Conservation (phyloP, 2,888 invertebrate species). For the Seira ritae region DNA sequence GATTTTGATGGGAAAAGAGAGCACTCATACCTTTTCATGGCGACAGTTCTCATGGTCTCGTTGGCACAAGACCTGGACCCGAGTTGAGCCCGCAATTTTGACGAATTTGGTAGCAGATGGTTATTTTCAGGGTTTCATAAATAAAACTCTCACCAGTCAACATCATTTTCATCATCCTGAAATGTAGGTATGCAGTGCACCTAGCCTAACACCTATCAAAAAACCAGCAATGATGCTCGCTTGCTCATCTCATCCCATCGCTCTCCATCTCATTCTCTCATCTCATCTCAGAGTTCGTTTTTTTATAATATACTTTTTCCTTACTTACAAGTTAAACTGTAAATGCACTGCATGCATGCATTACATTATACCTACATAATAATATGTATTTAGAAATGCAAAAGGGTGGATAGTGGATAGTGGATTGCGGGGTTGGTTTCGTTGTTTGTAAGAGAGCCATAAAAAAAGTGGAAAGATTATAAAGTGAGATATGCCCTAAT, state of each 20-base stretch:
- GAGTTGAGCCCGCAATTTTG: constrained; percentile 44
- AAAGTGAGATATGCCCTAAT: constrained; percentile 66
- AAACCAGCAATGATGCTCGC: background rate
- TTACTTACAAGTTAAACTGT: background rate
- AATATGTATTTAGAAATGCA: constrained; percentile 19
- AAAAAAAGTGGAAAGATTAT: constrained; percentile 66
- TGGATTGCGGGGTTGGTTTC: constrained; percentile 60
- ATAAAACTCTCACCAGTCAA: constrained; percentile 54
- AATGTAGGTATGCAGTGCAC: constrained; percentile 18
- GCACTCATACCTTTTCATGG: constrained; percentile 36
- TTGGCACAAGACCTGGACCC: constrained; percentile 32
- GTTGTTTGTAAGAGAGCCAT: constrained; percentile 51
- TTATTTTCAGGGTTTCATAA: constrained; percentile 57
- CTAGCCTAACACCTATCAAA: background rate
- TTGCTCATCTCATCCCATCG: background rate
- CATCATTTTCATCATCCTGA: constrained; percentile 24
- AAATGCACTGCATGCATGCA: background rate
- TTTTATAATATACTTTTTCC: too few relatives aligned
- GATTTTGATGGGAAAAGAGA: constrained; percentile 53
- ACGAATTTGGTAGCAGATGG: constrained; percentile 62
- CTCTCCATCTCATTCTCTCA: background rate
- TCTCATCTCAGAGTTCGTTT: too few relatives aligned
- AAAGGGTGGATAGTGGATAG: too few relatives aligned
- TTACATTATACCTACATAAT: too few relatives aligned
- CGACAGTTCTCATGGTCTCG: constrained; percentile 41